phyloP scores from a whole-genome alignment of 2,113 vertebrate genomes.

The Pelecanoides urinatrix region DNA sequence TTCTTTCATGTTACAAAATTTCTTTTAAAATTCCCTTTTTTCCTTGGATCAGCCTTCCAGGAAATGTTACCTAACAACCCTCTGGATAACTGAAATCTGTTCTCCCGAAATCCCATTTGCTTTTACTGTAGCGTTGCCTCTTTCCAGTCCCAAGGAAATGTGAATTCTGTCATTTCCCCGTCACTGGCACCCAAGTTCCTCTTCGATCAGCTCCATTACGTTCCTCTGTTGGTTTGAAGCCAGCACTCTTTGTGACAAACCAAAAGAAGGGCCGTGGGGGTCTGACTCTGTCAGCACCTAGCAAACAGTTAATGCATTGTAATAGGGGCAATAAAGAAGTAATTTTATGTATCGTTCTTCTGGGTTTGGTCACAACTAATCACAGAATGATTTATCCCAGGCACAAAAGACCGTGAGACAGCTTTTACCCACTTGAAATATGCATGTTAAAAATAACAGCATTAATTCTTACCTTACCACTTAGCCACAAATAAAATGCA shows the following conservation, averaged over 20 bases:
- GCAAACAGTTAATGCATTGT: slow-evolving; percentile 6
- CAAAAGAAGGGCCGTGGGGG: neutral
- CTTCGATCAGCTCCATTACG: neutral
- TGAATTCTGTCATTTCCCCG: neutral
- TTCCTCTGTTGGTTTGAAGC: neutral
- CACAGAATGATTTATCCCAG: neutral
- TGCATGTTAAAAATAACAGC: neutral
- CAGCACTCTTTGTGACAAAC: neutral
- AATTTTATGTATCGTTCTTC: slow-evolving; percentile 16
- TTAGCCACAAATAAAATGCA: neutral
- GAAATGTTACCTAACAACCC: neutral
- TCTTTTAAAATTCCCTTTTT: neutral
- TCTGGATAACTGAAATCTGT: neutral
- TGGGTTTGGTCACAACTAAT: neutral
- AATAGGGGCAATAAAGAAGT: slow-evolving; percentile 15
- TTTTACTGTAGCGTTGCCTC: neutral
- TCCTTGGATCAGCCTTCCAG: neutral
- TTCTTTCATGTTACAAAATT: neutral
- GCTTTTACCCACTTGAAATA: neutral
- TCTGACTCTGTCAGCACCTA: neutral
- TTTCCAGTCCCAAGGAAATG: neutral
- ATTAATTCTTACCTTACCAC: neutral
- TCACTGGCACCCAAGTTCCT: neutral
- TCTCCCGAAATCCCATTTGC: neutral
- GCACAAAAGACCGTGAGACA: neutral